Evolutionary conservation across 2,113 vertebrate species (phyloP).

Genomic region (Hypanus sabinus): DNA sequence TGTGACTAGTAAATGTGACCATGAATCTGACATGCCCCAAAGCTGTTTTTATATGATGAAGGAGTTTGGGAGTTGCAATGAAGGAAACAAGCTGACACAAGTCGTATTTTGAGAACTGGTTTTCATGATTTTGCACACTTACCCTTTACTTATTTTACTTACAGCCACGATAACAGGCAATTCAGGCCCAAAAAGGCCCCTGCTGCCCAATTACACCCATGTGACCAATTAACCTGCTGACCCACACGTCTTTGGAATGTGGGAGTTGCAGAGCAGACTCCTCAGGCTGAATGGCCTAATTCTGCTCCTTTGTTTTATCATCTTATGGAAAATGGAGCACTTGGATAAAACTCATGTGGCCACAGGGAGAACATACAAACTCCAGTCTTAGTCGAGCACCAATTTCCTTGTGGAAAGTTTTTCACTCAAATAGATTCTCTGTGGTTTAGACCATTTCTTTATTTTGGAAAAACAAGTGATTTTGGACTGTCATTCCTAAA

Average conservation of each 20-base stretch:
- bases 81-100: background rate
- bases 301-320: too few relatives aligned
- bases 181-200: too few relatives aligned
- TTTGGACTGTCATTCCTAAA: background rate
- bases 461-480: background rate
- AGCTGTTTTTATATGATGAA: background rate
- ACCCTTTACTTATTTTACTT: background rate
- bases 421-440: background rate
- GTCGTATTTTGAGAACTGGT: background rate
- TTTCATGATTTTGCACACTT: background rate
- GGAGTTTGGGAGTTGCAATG: background rate
- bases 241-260: too few relatives aligned
- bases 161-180: too few relatives aligned
- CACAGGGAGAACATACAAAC: background rate
- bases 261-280: too few relatives aligned
- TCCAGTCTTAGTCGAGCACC: background rate
- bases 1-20: background rate
- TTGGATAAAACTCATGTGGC: too few relatives aligned
- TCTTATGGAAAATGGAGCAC: too few relatives aligned
- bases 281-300: too few relatives aligned
- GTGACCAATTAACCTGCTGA: too few relatives aligned
- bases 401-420: background rate
- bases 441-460: background rate
- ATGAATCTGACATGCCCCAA: background rate
- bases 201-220: too few relatives aligned